These are phyloP conservation scores for Otus scops DNA, from an alignment of 2,797 vertebrate species.

Conservation along the genomic window DNA sequence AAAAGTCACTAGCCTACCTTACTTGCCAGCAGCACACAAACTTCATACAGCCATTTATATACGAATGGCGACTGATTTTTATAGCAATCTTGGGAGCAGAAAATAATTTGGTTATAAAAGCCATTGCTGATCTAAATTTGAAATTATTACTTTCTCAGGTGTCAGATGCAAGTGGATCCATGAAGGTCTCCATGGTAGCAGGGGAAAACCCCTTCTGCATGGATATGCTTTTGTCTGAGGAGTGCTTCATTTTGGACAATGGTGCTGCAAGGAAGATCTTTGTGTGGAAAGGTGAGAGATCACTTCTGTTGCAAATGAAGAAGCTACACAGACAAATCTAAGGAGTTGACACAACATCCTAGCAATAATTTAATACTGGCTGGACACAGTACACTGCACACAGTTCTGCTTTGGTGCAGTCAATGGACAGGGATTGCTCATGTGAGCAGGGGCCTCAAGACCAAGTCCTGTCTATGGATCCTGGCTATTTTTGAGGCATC, in stretches of 20 bases:
- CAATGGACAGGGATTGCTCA: background rate
- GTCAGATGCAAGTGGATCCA: conserved; percentile 87
- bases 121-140: background rate
- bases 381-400: background rate
- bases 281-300: conserved; percentile 89
- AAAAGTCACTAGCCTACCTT: background rate
- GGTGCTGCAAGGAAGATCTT: conserved; percentile 86
- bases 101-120: background rate
- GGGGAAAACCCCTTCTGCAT: conserved; percentile 88
- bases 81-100: background rate
- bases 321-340: background rate
- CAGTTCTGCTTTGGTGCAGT: background rate
- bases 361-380: background rate
- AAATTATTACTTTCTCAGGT: conserved; percentile 73
- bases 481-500: background rate
- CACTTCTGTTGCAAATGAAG: background rate
- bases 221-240: conserved; percentile 83
- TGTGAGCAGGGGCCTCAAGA: background rate
- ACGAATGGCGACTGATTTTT: background rate
- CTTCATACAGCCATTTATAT: background rate
- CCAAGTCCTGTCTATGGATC: background rate
- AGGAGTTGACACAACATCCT: background rate
- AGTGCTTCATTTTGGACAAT: conserved; percentile 91
- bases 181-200: conserved; percentile 82
- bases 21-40: background rate